phyloP scores from a whole-genome alignment of 1,140 invertebrate genomes.

The Lamellibrachia luymesi region DNA sequence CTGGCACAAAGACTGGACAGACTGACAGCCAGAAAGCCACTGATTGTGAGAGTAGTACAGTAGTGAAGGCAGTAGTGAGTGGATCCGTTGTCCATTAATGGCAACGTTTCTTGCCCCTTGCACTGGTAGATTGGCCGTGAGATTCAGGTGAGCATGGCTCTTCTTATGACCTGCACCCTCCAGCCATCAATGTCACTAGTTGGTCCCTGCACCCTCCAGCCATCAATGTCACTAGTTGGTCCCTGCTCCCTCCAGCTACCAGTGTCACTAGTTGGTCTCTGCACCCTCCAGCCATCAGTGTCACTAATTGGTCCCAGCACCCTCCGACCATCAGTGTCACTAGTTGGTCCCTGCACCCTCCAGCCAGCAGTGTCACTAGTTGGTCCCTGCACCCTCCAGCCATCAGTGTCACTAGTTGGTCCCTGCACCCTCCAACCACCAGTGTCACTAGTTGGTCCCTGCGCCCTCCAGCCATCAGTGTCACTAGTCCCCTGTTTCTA shows the following conservation, averaged over 20 bases:
- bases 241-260: not conserved
- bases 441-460: not conserved
- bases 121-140: not conserved
- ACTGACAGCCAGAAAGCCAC: not conserved
- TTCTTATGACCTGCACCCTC: not conserved
- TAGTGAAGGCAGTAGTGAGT: not conserved
- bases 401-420: not conserved
- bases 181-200: not conserved
- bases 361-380: not conserved
- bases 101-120: not conserved
- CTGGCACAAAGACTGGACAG: not conserved
- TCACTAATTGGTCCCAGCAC: no score
- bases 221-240: not conserved
- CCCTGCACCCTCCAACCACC: not conserved
- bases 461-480: not conserved
- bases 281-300: no score
- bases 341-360: no score
- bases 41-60: not conserved
- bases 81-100: not conserved
- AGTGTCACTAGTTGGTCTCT: not conserved
- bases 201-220: no score
- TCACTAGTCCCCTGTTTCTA: not conserved
- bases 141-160: constrained; percentile 3
- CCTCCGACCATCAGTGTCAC: no score
- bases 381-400: not conserved